A percentile compares a stretch with the other conserved stretches of the same genome.
Evolutionary conservation across 2,113 vertebrate species (phyloP).

Genomic region (Pelvicachromis taeniatus): DNA sequence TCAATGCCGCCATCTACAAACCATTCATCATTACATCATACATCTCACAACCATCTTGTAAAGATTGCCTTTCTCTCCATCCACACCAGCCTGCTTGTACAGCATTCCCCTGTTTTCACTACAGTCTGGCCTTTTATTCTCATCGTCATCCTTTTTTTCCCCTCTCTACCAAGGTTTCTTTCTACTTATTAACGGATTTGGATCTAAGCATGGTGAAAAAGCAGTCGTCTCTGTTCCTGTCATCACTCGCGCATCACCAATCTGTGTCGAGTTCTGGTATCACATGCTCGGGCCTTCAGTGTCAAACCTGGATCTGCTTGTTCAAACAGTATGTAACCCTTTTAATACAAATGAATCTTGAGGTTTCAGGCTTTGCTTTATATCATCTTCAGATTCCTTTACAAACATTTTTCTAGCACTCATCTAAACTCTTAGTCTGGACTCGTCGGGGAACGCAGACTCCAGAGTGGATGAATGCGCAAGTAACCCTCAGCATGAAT

Average conservation of each 20-base stretch:
- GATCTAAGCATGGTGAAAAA: slow-evolving; percentile 25
- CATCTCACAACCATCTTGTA: fast-evolving
- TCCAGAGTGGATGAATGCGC: slow-evolving; percentile 62
- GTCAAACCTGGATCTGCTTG: slow-evolving; percentile 61
- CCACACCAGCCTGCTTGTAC: background rate
- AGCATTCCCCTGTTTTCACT: background rate
- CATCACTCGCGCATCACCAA: background rate
- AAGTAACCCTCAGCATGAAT: slow-evolving; percentile 49
- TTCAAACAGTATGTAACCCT: slow-evolving; percentile 44
- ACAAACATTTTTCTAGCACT: slow-evolving; percentile 37
- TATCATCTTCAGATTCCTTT: background rate
- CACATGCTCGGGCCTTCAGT: slow-evolving; percentile 72
- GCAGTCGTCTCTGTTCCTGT: slow-evolving; percentile 55
- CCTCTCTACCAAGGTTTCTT: slow-evolving; percentile 53
- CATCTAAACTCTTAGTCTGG: slow-evolving; percentile 56
- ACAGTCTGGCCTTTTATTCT: fast-evolving
- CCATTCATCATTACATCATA: background rate
- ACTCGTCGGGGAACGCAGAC: slow-evolving; percentile 59
- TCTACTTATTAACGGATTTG: slow-evolving; percentile 65
- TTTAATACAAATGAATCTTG: background rate
- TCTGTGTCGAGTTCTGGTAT: slow-evolving; percentile 76
- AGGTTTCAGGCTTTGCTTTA: background rate
- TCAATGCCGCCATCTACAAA: background rate
- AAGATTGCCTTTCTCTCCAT: background rate
- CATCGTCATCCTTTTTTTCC: background rate